Evolutionary conservation across 92 coral and sea anemone genomes (phyloP), one percentile per base, ranked within the genome.

Genomic region (Parazoanthus atlanticus): DNA sequence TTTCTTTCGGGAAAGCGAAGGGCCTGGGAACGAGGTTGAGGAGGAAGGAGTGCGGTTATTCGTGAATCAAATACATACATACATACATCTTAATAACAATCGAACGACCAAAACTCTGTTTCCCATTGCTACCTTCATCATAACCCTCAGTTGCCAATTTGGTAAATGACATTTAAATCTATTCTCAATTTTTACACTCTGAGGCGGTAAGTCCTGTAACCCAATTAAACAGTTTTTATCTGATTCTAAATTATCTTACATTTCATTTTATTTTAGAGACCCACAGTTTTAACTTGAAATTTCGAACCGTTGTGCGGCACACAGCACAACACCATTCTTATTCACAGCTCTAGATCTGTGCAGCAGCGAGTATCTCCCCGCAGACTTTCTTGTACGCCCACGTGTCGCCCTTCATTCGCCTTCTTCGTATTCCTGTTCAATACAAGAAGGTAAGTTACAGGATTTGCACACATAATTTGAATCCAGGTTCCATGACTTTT

Each of bases 311-410:
- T 19, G 19, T 33, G 23, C 46, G 8, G 64, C 28, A 49, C 69
- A 32, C 11, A 80, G 31, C 71, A 31, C 84, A 29, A 7, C 82
- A 28, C 64, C 69, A 61, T 61, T 78, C 21, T 9, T 16, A 31
- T 80, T 31, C 10, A 54, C 72, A 84, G 66, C 13, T 84, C 87
- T 92, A 95, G 6, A 97, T 84, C 64, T 91, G 93, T 15, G 99
- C 99, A 29, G 94, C 89, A n/a, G 96, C 91, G 67, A 97, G 93
- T 74, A 97, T 91, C 17, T 93, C 96, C 78, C 96, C 99, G 64
- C 98, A 97, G 56, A 97, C 90, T 89, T 97, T 97, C 89, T 97
- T 97, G 90, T 97, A 97, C 0, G 98, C 99, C 99, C 99, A 97
- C 0, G 99, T 95, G 80, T 97, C 99, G 13, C 99, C 99, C 86